Evolutionary conservation across 2,888 invertebrate genomes (phyloP), one percentile per base, ranked within the genome.

Genomic region (Callyntrura guangdongensis): DNA sequence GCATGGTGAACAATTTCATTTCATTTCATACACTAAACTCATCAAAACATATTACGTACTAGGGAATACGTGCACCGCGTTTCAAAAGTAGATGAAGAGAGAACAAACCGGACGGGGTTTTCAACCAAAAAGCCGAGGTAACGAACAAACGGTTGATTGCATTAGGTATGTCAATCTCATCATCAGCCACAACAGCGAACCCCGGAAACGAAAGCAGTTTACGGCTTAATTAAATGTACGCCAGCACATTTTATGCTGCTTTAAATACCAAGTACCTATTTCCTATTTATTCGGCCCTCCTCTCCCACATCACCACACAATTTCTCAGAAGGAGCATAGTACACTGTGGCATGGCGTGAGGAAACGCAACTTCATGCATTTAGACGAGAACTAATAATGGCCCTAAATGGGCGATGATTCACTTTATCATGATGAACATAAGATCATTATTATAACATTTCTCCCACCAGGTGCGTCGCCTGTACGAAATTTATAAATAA

Each of bases 131-230:
- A n/a, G n/a, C n/a, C n/a, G n/a, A n/a, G n/a, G n/a, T n/a, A n/a
- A n/a, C n/a, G 17, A 64, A 25, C 64, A 64, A 64, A 25, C 22
- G 64, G 64, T 64, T 64, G 22, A 64, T 64, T 64, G 14, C 25
- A 25, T 64, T 64, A 11, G n/a, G n/a, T n/a, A n/a, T 64, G 64
- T 64, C 25, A 12, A 12, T n/a, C n/a, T n/a, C 59, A 17, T 59
- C 17, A 59, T 59, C 59, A 59, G 56, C 56, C 8, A n/a, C 56
- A 59, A 59, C n/a, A 64, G 12, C 22, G 6, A 64, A 12, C 8
- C 2, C 22, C 25, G 14, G 22, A 64, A 64, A 64, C 4, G 22
- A 12, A 25, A 64, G n/a, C 25, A 64, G 22, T 64, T 64, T 64
- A 64, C 25, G 22, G 25, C 64, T 64, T 64, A 64, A 64, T 64